Evolutionary conservation across 2,888 invertebrate species (phyloP), one percentile per base, ranked within the genome.

Genomic region (Mythimna vitellina): DNA sequence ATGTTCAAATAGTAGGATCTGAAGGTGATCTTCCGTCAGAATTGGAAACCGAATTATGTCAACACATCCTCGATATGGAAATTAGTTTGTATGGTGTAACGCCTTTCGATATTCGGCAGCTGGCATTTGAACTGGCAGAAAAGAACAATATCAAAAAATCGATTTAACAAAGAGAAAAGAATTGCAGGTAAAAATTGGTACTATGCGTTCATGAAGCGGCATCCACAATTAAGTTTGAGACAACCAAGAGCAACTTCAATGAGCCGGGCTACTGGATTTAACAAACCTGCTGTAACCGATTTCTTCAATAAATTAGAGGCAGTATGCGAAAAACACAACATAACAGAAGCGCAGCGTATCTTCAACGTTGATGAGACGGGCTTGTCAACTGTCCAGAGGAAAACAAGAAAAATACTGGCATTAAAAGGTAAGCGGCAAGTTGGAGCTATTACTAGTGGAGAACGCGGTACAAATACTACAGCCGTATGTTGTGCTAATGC

Each of bases 241-340:
- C 82, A 76, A 68, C 88, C 87, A 54, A 83, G 87, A 74, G 66
- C 64, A 14, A 71, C 66, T 32, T 73, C 70, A 57, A 66, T 81
- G 46, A 61, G 62, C 62, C 51, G 78, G 32, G 72, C 74, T 38
- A 78, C 78, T 22, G 63, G 76, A 25, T 81, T 81, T 32, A 78
- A 78, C 58, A 61, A 67, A 57, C 49, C 70, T 42, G 67, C 72
- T 64, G 74, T 80, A 9, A 49, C 49, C 46, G 25, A 54, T 49
- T 73, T 74, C 65, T 78, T 70, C 65, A 67, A 81, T 53, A 69
- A 78, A 66, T 58, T 81, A 57, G 46, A 63, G 35, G 64, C 54
- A 38, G 63, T 75, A 46, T 61, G 46, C 46, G 61, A 61, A 61
- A 29, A 56, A 58, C 25, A 58, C 54, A 66, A 58, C 58, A 32